Conservation (phyloP, 2,888 invertebrate species). For the Petrolisthes cinctipes region DNA sequence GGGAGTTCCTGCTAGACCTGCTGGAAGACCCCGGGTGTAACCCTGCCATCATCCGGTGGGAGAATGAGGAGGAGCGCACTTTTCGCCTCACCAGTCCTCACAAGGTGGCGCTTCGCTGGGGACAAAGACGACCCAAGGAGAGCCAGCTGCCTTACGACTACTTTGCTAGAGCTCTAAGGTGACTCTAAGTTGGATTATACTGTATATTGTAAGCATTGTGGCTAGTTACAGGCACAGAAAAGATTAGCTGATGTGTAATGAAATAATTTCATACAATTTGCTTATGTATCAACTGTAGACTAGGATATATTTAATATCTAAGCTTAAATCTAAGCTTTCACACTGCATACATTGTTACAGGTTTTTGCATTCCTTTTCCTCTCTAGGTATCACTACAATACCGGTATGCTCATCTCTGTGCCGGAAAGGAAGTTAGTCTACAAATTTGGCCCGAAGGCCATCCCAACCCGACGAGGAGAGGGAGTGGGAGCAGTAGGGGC, state of each 20-base stretch:
- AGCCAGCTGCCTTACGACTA: constrained; percentile 37
- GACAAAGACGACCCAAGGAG: constrained; percentile 29
- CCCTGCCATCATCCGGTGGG: constrained; percentile 48
- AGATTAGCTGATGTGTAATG: background rate
- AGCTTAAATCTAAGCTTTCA: background rate
- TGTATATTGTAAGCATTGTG: background rate
- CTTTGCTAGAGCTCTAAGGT: constrained; percentile 44
- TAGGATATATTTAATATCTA: background rate
- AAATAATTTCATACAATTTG: background rate
- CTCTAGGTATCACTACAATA: constrained; percentile 46
- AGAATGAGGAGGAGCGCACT: constrained; percentile 36
- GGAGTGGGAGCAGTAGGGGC: background rate
- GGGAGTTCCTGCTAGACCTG: constrained; percentile 39
- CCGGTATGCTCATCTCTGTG: constrained; percentile 34
- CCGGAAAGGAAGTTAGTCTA: constrained; percentile 51
- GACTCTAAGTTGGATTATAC: background rate
- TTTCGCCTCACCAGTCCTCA: constrained; percentile 41
- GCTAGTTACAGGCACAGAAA: no score
- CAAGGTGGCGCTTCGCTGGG: constrained; percentile 37
- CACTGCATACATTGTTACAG: background rate
- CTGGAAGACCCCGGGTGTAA: constrained; percentile 41
- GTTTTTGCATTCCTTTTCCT: background rate
- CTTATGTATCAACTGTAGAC: background rate
- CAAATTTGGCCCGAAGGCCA: constrained; percentile 33
- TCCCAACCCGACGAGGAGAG: constrained; percentile 19